Conservation (phyloP, 2,888 invertebrate species). For the Brachypalpus laphriformis region DNA sequence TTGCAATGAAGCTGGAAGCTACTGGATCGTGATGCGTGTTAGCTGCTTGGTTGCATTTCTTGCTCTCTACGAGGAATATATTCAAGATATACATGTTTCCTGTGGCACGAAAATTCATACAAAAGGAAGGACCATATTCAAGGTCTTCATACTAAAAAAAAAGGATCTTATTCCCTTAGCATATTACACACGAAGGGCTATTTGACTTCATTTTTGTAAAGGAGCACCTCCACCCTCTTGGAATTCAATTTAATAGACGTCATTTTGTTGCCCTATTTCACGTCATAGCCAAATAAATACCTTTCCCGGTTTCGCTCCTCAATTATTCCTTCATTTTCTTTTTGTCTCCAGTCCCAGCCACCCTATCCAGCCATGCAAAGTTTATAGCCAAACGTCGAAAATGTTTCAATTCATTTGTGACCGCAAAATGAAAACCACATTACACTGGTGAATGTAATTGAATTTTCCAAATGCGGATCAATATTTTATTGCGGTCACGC, state of each 20-base stretch:
- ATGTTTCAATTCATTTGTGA: constrained; percentile 22
- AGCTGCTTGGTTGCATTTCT: too few species aligned
- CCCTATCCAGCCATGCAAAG: not conserved
- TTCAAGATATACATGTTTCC: too few species aligned
- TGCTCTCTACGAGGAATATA: too few species aligned
- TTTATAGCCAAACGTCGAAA: constrained; percentile 7
- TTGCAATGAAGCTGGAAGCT: too few species aligned
- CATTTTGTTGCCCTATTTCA: not conserved
- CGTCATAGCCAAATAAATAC: not conserved
- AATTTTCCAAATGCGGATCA: constrained; percentile 51
- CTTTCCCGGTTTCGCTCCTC: not conserved
- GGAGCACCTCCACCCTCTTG: not conserved
- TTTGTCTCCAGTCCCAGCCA: not conserved
- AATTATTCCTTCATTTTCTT: not conserved
- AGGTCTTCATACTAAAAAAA: too few species aligned
- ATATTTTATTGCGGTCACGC: constrained; percentile 57
- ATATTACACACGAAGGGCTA: too few species aligned
- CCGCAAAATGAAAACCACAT: constrained; percentile 26
- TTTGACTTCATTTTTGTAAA: too few species aligned
- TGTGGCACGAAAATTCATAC: too few species aligned
- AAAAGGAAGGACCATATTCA: too few species aligned
- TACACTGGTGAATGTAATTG: constrained; percentile 32
- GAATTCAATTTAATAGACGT: not conserved
- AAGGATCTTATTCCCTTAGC: too few species aligned
- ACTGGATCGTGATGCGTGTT: too few species aligned